Base-by-base conservation (phyloP, 2,888 invertebrate species). In the Plebejus argus region DNA sequence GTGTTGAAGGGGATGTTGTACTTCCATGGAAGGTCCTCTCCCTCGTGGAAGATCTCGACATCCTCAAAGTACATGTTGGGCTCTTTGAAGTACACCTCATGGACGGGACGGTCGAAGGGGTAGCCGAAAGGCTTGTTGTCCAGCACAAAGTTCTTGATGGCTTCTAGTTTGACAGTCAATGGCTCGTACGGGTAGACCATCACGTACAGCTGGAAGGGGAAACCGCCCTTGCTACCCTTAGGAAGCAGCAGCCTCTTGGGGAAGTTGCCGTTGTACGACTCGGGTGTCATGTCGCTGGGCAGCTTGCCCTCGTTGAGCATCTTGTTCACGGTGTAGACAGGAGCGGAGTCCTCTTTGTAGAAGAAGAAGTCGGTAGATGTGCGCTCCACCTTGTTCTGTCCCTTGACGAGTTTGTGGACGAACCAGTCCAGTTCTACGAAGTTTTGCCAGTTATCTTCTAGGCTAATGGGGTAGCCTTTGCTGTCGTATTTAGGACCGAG, bases 211-310 rank as follows among this genome's bases (percentile, higher is more conserved):
- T 96, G 95, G 92, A 95, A 95, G 76, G 95, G 95, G 89, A 95
- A 94, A 77, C 97, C 97, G 80, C 95, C 95, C 66, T 89, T 90
- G 82, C 94, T 95, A 85, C 97, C 97, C 86, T 94, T 96, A 58
- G 97, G 97, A 79, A 97, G 88, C 85, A 97, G 89, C 76, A 97
- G 90, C 81, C 96, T 95, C 79, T 95, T 94, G 6, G 97, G 97
- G 90, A 96, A 95, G 77, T 95, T 95, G 80, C 95, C 95, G 28
- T 74, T 74, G 53, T 53, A 45, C 82, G 95, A 93, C 70, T 92
- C 88, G 80, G 94, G 92, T 78, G 91, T 91, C 87, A 94, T 93
- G 81, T 95, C 94, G 81, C 91, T 83, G 28, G 95, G 94, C 84
- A 96, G 93, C 80, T 89, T 83, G 72, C 87, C 87, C 81, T 96